Evolutionary conservation across 2,113 vertebrate species (phyloP).

Genomic region (Brachypodius melanocephalos): DNA sequence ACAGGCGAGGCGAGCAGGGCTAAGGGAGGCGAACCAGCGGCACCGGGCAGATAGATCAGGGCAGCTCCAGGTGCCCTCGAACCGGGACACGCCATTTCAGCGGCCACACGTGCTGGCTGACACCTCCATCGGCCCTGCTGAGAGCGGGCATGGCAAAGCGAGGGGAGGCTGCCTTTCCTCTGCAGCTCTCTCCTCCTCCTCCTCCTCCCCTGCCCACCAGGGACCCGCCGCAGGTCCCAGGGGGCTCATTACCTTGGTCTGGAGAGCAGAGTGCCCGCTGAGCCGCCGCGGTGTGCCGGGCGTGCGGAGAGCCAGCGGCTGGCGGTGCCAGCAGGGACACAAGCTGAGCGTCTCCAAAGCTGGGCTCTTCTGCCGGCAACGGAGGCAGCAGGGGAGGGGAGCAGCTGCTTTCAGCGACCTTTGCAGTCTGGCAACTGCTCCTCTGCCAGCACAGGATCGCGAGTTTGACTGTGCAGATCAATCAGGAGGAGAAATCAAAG

Average conservation of each 20-base stretch:
- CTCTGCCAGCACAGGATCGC: not conserved
- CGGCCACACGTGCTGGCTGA: accelerated
- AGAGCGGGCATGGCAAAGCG: accelerated
- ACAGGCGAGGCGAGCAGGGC: not conserved
- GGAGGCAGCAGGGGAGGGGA: not conserved
- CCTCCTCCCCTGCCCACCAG: not conserved
- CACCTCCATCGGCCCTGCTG: not conserved
- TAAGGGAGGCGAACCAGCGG: accelerated
- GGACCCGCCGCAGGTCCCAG: not conserved
- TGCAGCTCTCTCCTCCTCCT: not conserved
- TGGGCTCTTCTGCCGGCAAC: not conserved
- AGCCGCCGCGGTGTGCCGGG: accelerated
- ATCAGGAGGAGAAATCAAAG: conserved; percentile 17
- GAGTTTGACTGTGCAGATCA: conserved; percentile 25
- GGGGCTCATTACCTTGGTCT: not conserved
- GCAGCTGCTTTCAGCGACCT: conserved; percentile 55
- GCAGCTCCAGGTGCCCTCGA: not conserved
- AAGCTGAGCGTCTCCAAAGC: not conserved
- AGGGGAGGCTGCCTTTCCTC: not conserved
- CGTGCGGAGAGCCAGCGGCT: accelerated
- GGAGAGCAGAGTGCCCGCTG: not conserved
- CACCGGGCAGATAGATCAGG: not conserved
- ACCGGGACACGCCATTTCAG: not conserved
- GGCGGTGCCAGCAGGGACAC: not conserved
- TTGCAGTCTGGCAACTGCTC: conserved; percentile 15